Percentiles rank a stretch among this genome's conserved stretches.
Conservation (phyloP, 1,140 invertebrate species). For the Lordiphosa stackelbergi region DNA sequence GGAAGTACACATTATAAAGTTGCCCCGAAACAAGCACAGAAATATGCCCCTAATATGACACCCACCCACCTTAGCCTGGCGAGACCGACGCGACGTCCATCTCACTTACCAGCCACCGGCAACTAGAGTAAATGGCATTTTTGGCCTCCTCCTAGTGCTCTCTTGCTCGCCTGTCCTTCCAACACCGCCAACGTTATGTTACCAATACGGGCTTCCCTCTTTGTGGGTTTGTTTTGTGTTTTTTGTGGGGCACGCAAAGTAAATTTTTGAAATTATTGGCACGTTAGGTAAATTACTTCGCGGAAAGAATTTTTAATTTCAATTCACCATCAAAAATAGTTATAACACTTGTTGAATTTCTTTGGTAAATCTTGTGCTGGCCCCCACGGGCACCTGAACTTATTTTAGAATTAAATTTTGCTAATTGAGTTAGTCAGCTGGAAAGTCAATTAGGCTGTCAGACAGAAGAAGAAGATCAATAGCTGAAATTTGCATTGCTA, state of each 20-base stretch:
- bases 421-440: constrained; percentile 37
- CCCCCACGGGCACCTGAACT: constrained; percentile 12
- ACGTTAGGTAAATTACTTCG: constrained; percentile 63
- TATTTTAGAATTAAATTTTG: constrained; percentile 37
- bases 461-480: constrained; percentile 20
- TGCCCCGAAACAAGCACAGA: constrained; percentile 50
- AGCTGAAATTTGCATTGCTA: neutral
- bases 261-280: constrained; percentile 68
- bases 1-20: constrained; percentile 73
- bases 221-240: constrained; percentile 15
- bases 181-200: too few species aligned
- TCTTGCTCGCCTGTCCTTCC: neutral
- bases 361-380: constrained; percentile 5
- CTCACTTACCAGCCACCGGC: constrained; percentile 16
- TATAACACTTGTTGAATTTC: constrained; percentile 23
- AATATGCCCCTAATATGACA: constrained; percentile 62
- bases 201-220: neutral
- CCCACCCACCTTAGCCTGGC: neutral
- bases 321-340: constrained; percentile 20
- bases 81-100: constrained; percentile 1
- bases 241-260: constrained; percentile 24
- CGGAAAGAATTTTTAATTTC: constrained; percentile 67
- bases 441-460: constrained; percentile 45
- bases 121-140: constrained; percentile 68
- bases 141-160: constrained; percentile 33